Evolutionary conservation across 2,113 vertebrate genomes (phyloP).

Genomic region (Xiphorhynchus elegans): DNA sequence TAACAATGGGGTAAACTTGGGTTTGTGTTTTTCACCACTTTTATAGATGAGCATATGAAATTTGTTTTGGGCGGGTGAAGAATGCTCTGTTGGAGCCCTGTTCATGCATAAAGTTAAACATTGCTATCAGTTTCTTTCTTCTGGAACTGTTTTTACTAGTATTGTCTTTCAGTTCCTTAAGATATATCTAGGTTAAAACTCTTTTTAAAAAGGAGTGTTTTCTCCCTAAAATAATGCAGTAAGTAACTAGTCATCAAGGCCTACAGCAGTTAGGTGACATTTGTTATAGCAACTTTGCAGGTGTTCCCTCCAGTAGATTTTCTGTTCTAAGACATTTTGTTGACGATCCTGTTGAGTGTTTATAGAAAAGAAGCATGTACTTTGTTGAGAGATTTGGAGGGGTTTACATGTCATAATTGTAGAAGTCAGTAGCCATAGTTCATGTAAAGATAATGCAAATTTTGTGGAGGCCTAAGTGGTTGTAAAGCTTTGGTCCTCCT

Average conservation of each 20-base stretch:
- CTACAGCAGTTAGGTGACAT: neutral
- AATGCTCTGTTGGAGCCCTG: neutral
- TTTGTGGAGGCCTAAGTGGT: neutral
- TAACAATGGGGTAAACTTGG: neutral
- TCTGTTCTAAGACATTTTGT: neutral
- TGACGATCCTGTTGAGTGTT: neutral
- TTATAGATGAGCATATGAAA: neutral
- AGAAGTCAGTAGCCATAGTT: neutral
- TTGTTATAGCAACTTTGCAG: neutral
- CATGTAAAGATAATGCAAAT: fast-evolving
- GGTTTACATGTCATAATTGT: neutral
- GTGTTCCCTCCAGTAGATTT: neutral
- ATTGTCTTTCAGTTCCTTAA: neutral
- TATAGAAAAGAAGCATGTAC: neutral
- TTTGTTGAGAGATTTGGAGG: neutral
- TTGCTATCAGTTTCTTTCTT: neutral
- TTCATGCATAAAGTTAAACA: neutral
- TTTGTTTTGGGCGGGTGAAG: neutral
- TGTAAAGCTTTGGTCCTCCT: neutral
- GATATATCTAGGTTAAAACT: neutral
- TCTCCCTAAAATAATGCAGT: neutral
- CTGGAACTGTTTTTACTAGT: neutral
- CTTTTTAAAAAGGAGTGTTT: neutral
- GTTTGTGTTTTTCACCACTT: neutral
- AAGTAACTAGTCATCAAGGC: neutral